These are phyloP conservation scores for Masticophis lateralis DNA, from an alignment of 2,797 vertebrate species.

Conservation along the genomic window DNA sequence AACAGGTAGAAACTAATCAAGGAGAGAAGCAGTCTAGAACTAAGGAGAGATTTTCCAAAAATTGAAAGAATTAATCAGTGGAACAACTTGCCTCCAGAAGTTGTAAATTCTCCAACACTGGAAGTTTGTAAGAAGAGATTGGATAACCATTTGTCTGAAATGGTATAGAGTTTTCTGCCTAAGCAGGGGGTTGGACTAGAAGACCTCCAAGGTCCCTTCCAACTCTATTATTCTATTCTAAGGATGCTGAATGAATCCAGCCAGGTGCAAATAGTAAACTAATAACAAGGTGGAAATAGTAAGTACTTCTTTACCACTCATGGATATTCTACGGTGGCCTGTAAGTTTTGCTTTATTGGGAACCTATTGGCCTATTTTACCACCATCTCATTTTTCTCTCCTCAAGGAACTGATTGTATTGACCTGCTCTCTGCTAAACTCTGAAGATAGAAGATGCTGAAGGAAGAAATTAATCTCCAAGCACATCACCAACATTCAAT, in stretches of 20 bases:
- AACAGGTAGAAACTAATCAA: too few species aligned
- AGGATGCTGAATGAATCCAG: background rate
- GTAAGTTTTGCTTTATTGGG: constrained; percentile 31
- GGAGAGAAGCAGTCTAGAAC: too few species aligned
- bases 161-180: too few species aligned
- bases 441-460: constrained; percentile 42
- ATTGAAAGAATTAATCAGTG: too few species aligned
- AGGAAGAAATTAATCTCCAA: constrained; percentile 53
- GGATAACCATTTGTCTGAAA: too few species aligned
- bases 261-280: background rate
- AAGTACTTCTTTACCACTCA: background rate
- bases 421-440: constrained; percentile 43
- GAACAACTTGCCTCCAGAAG: too few species aligned
- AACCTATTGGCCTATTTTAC: constrained; percentile 17
- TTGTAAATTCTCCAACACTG: too few species aligned
- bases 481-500: constrained; percentile 58
- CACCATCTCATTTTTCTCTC: constrained; percentile 33
- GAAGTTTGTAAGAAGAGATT: too few species aligned
- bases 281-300: background rate
- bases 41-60: too few species aligned
- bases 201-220: too few species aligned
- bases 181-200: too few species aligned
- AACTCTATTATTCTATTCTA: background rate
- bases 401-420: constrained; percentile 35
- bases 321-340: constrained; percentile 28